A percentile compares a stretch with the other conserved stretches of the same genome.
These are phyloP conservation scores for Helleia helle DNA, from an alignment of 2,888 invertebrate genomes.

Conservation along the genomic window DNA sequence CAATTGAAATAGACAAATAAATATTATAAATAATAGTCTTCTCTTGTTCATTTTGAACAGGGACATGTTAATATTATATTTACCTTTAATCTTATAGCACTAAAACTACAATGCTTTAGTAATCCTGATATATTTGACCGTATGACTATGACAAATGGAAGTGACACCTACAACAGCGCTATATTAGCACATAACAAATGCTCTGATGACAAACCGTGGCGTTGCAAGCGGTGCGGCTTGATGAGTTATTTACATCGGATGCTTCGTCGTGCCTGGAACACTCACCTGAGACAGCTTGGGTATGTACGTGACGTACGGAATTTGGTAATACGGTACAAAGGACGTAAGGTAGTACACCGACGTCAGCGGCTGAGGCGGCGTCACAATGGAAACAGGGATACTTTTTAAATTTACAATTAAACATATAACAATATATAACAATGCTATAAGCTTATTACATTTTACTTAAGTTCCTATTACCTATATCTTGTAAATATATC, in stretches of 20 bases:
- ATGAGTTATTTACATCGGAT: slow-evolving; percentile 18
- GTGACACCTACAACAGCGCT: too few species aligned
- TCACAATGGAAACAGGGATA: slow-evolving; percentile 25
- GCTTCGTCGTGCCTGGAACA: slow-evolving; percentile 20
- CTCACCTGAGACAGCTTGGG: slow-evolving; percentile 65
- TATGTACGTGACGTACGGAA: slow-evolving; percentile 55
- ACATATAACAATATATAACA: background rate
- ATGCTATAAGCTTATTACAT: too few species aligned
- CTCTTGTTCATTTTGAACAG: too few species aligned
- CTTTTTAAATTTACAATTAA: slow-evolving; percentile 11
- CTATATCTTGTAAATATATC: too few species aligned
- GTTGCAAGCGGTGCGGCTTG: slow-evolving; percentile 16
- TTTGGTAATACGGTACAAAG: slow-evolving; percentile 51
- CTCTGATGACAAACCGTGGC: slow-evolving; percentile 5
- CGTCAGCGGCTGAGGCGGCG: slow-evolving; percentile 51
- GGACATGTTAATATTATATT: background rate
- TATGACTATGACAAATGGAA: too few species aligned
- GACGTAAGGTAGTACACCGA: slow-evolving; percentile 59
- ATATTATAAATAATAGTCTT: too few species aligned
- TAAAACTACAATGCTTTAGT: too few species aligned
- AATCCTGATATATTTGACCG: too few species aligned
- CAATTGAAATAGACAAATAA: too few species aligned
- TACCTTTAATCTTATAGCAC: too few species aligned
- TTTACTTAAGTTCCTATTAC: too few species aligned
- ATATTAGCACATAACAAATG: background rate